Conservation (phyloP, 2,797 vertebrate species). For the Morelia viridis region DNA sequence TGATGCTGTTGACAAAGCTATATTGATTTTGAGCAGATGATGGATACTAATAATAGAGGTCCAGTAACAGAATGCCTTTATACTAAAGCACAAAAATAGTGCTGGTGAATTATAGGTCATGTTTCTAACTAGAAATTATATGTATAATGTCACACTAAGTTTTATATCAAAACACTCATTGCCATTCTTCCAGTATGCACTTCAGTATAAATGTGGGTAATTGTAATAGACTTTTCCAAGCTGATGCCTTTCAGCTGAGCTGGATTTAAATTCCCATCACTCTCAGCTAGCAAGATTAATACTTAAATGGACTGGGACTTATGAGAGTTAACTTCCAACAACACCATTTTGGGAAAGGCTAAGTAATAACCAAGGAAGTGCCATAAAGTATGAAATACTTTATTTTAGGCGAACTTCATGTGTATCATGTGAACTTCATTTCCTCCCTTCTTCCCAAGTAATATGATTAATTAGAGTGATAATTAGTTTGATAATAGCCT, state of each 20-base stretch:
- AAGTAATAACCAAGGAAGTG: slow-evolving; percentile 8
- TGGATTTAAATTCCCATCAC: background rate
- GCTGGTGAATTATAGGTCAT: slow-evolving; percentile 5
- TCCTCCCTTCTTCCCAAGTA: background rate
- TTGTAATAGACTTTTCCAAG: background rate
- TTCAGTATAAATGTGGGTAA: slow-evolving; percentile 19
- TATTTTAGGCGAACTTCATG: background rate
- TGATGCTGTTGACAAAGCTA: slow-evolving; percentile 25
- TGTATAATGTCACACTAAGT: background rate
- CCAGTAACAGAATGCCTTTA: slow-evolving; percentile 15
- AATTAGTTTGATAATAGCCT: background rate
- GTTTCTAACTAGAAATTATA: slow-evolving; percentile 9
- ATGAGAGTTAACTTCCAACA: background rate
- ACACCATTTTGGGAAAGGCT: background rate
- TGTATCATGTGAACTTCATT: slow-evolving; percentile 8
- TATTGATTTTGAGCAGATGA: background rate
- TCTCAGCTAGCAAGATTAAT: too few relatives aligned
- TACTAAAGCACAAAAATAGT: slow-evolving; percentile 19
- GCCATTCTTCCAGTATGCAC: background rate
- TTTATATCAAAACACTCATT: slow-evolving; percentile 11
- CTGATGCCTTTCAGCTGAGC: background rate
- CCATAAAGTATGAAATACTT: slow-evolving; percentile 13
- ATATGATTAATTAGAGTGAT: background rate
- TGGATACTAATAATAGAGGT: slow-evolving; percentile 21
- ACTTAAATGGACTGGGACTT: background rate